Evolutionary conservation across 2,113 vertebrate genomes (phyloP).

Genomic region (Motacilla alba): DNA sequence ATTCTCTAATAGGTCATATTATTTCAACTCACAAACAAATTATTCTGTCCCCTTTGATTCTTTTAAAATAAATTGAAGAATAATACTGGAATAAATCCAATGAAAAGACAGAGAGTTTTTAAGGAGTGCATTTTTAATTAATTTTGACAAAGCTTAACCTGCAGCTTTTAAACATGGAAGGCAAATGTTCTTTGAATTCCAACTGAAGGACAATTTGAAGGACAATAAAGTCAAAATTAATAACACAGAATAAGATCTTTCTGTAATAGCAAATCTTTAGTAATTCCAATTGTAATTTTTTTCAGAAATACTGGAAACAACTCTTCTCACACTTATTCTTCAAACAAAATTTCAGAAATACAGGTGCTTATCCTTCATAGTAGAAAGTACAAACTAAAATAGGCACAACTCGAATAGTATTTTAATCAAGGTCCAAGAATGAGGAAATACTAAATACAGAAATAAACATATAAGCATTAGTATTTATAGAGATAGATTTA

Average conservation of each 20-base stretch:
- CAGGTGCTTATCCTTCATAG: accelerated
- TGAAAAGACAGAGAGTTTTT: background rate
- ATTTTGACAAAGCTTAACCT: background rate
- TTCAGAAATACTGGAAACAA: background rate
- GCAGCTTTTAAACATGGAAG: background rate
- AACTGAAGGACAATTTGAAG: background rate
- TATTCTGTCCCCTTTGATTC: background rate
- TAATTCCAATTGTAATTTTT: background rate
- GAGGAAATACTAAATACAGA: background rate
- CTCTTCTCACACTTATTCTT: background rate
- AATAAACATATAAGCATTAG: background rate
- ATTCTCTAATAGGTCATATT: background rate
- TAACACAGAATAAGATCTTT: background rate
- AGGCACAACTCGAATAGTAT: background rate
- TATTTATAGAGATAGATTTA: background rate
- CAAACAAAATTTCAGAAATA: background rate
- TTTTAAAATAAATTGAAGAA: background rate
- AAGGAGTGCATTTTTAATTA: background rate
- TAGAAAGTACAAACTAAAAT: background rate
- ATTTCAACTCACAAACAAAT: background rate
- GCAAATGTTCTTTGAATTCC: background rate
- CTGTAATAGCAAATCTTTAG: background rate
- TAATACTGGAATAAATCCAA: background rate
- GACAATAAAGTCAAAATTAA: background rate
- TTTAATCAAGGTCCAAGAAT: background rate